Base-by-base conservation (phyloP, 1,140 invertebrate genomes). In the Macrosteles quadrilineatus region DNA sequence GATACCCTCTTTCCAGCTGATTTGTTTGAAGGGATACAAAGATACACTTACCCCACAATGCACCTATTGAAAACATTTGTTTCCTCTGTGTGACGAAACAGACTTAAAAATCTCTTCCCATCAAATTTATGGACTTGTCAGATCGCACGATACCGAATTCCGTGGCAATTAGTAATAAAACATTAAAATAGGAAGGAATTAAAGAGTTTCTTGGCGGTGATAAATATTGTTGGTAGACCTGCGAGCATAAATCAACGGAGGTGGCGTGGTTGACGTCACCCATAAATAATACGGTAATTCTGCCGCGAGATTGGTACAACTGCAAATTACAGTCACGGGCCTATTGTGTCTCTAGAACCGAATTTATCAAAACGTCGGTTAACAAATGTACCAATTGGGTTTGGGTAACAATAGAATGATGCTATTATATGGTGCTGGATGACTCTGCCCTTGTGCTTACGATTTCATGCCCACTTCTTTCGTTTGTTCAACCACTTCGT, bases 271-370 rank as follows among this genome's bases (percentile, higher is more conserved):
- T 59, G 55, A 59, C 55, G 55, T 59, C 55, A 59, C 55, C 55
- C 55, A 59, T 59, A 59, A 59, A 59, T 59, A 59, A 59, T 59
- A 59, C 55, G 55, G 55, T 59, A 59, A 59, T 59, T 59, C 55
- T 59, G 55, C 55, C 11, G 55, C 21, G 55, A 29, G 55, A 59
- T 59, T 59, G 55, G 55, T 59, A 59, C 55, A 14, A 25, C 27
- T 59, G 55, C 55, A 59, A 59, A 59, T 59, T 59, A 59, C 55
- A 59, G 55, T 59, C 55, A n/a, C 27, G 6, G 55, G 55, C 25
- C 55, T 29, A 59, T 59, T 59, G 55, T 59, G 55, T 59, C 27
- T 36, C 55, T 19, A 6, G 55, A 59, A 29, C 55, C 55, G 55
- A 59, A 30, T 59, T 59, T 59, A 59, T 59, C 55, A 25, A 59